phyloP scores from a whole-genome alignment of 64 coral and sea anemone genomes.

The Stichodactyla helianthus region DNA sequence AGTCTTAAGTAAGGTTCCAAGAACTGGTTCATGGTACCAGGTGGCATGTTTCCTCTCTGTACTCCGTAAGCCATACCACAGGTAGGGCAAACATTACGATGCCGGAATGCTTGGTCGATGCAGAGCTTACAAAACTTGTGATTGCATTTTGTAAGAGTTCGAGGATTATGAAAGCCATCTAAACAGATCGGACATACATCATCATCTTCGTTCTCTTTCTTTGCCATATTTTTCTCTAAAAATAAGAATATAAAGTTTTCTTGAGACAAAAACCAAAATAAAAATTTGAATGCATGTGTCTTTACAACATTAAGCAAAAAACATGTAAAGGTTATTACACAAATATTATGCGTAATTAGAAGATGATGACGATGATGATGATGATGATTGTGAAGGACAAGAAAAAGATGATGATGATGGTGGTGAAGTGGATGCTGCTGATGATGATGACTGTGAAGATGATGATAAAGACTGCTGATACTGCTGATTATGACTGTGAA shows the following conservation, averaged over 20 bases:
- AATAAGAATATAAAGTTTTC: background rate
- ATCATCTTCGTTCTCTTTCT: background rate
- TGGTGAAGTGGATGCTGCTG: no score
- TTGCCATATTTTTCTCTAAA: background rate
- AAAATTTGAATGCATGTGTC: no score
- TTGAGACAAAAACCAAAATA: background rate
- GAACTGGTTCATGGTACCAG: background rate
- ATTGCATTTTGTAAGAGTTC: background rate
- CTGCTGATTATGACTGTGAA: no score
- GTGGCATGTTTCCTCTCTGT: slow-evolving; percentile 10
- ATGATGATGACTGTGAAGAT: no score
- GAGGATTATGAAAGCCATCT: background rate
- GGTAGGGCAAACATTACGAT: background rate
- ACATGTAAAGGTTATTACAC: no score
- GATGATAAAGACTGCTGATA: no score
- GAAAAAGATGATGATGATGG: no score
- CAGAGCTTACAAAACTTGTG: background rate
- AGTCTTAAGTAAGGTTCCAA: background rate
- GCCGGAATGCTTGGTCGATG: background rate
- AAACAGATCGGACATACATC: slow-evolving; percentile 22
- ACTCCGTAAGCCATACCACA: slow-evolving; percentile 11
- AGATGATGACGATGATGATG: no score
- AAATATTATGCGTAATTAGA: no score
- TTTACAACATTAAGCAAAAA: no score
- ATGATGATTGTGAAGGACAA: no score